Evolutionary conservation across 1,140 invertebrate species (phyloP).

Genomic region (Mizuhopecten yessoensis): DNA sequence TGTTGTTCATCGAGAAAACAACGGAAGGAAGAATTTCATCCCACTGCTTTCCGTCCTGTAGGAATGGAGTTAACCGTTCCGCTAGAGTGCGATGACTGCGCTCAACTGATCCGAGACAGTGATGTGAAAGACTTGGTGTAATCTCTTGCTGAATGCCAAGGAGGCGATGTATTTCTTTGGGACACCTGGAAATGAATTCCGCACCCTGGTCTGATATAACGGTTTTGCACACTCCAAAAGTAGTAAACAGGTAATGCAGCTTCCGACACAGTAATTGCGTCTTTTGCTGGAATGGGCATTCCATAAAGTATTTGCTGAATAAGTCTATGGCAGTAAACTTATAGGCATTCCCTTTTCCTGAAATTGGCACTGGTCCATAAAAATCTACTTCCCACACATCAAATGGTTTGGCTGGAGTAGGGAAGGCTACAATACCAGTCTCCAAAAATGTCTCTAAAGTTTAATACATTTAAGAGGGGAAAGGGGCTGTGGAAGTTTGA

Average conservation of each 20-base stretch:
- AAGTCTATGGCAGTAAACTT: conserved; percentile 62
- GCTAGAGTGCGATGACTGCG: conserved; percentile 53
- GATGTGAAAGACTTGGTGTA: conserved; percentile 53
- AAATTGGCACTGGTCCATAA: conserved; percentile 55
- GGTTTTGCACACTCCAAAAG: conserved; percentile 56
- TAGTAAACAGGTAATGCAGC: conserved; percentile 47
- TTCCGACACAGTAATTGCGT: conserved; percentile 53
- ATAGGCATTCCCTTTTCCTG: conserved; percentile 56
- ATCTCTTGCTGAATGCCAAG: conserved; percentile 48
- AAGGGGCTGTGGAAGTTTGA: too few species aligned
- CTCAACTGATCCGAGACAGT: conserved; percentile 60
- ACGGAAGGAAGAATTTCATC: conserved; percentile 44
- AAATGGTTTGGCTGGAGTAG: conserved; percentile 53
- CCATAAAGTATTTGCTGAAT: conserved; percentile 58
- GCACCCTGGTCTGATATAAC: conserved; percentile 57
- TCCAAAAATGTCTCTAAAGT: too few species aligned
- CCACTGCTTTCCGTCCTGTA: conserved; percentile 1
- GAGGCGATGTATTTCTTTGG: conserved; percentile 45
- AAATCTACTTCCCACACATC: conserved; percentile 58
- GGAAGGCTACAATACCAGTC: neutral
- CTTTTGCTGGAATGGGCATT: conserved; percentile 42
- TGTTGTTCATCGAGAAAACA: conserved; percentile 61
- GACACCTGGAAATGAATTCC: conserved; percentile 54
- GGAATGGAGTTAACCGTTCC: conserved; percentile 48
- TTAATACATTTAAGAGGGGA: too few species aligned